These are phyloP conservation scores for Busseola fusca DNA, from an alignment of 2,888 invertebrate species.

Conservation along the genomic window DNA sequence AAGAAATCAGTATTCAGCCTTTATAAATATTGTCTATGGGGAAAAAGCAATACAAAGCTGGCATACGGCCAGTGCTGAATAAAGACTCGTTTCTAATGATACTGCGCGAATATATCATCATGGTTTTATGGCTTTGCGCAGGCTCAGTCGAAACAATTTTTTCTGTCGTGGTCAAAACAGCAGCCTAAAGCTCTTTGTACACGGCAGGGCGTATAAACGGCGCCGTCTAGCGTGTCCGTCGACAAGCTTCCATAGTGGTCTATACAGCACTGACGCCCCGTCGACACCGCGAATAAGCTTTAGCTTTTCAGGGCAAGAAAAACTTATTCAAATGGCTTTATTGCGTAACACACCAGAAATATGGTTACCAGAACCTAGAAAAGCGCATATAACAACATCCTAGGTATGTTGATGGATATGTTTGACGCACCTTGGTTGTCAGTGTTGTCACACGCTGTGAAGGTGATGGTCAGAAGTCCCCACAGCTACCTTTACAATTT, in stretches of 20 bases:
- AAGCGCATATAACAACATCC: neutral
- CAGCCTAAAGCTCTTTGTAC: neutral
- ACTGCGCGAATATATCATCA: slow-evolving; percentile 16
- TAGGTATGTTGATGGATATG: too few species aligned
- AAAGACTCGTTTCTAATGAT: slow-evolving; percentile 30
- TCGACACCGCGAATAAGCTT: neutral
- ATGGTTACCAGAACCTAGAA: neutral
- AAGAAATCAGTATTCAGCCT: slow-evolving; percentile 51
- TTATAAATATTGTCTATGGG: slow-evolving; percentile 41
- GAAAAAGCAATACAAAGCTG: slow-evolving; percentile 45
- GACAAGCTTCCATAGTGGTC: neutral
- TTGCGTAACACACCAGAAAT: too few species aligned
- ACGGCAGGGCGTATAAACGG: neutral
- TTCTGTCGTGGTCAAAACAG: neutral
- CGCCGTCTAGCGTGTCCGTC: neutral
- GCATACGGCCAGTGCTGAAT: slow-evolving; percentile 49
- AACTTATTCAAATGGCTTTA: neutral
- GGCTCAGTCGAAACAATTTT: slow-evolving; percentile 15
- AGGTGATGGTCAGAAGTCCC: too few species aligned
- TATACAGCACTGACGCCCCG: neutral
- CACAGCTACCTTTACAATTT: too few species aligned
- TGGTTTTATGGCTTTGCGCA: slow-evolving; percentile 29
- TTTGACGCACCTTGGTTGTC: too few species aligned
- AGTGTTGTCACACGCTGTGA: too few species aligned
- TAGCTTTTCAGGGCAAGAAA: neutral